Conservation (phyloP, 1,140 invertebrate genomes). For the Lutraria rhynchaena region DNA sequence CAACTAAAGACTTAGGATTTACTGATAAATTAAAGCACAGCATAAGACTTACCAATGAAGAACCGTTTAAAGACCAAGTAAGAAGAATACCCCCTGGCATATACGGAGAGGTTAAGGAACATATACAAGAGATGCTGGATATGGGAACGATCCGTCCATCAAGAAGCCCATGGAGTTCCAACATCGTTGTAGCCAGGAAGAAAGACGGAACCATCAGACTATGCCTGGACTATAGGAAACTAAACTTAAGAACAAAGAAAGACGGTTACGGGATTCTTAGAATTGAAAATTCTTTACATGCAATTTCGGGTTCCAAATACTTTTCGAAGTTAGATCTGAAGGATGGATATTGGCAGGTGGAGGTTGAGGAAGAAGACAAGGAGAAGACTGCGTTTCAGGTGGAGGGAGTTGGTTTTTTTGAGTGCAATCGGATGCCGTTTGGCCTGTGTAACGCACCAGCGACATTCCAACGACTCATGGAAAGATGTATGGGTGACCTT, state of each 20-base stretch:
- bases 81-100: not conserved
- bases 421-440: constrained; percentile 80
- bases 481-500: constrained; percentile 59
- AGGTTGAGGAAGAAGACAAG: constrained; percentile 7
- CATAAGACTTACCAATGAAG: too few relatives aligned
- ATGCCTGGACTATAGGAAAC: not conserved
- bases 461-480: too few relatives aligned
- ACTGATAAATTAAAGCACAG: constrained; percentile 1
- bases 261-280: constrained; percentile 29
- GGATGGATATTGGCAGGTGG: constrained; percentile 55
- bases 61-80: too few relatives aligned
- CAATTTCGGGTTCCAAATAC: constrained; percentile 32
- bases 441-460: constrained; percentile 80
- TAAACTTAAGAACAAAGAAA: not conserved
- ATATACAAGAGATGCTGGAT: too few relatives aligned
- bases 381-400: constrained; percentile 23
- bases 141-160: constrained; percentile 21
- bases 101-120: too few relatives aligned
- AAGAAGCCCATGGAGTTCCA: constrained; percentile 3
- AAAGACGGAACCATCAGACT: not conserved
- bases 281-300: constrained; percentile 33
- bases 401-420: constrained; percentile 58
- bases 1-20: not conserved
- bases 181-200: constrained; percentile 16
- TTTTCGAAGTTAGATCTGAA: too few relatives aligned